These are phyloP conservation scores for Mormyrus hasselquistii DNA, from an alignment of 2,797 vertebrate species.

Conservation along the genomic window DNA sequence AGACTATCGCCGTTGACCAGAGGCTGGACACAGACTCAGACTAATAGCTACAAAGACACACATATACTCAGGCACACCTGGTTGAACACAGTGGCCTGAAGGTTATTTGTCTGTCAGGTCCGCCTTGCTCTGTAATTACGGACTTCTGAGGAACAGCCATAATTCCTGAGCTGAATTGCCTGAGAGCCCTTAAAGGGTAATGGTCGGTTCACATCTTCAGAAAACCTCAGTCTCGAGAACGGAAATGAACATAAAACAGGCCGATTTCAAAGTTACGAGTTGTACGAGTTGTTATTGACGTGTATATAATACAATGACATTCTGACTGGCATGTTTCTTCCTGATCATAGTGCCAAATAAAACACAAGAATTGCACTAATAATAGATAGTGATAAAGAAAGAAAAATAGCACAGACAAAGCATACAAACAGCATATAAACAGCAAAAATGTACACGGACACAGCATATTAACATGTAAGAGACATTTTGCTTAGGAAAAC, in stretches of 20 bases:
- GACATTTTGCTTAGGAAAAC: not conserved
- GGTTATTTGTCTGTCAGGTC: conserved; percentile 64
- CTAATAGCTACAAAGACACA: not conserved
- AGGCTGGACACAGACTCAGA: not conserved
- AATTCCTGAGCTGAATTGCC: not conserved
- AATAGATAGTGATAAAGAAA: not conserved
- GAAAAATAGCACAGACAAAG: not conserved
- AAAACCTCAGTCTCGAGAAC: not conserved
- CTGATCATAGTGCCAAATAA: not conserved
- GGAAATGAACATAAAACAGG: not conserved
- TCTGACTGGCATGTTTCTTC: not conserved
- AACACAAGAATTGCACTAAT: not conserved
- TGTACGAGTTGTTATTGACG: not conserved
- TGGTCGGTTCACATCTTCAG: not conserved
- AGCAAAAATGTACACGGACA: not conserved
- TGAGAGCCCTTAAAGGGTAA: not conserved
- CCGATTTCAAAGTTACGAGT: not conserved
- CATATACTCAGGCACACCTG: conserved; percentile 55
- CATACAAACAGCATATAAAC: not conserved
- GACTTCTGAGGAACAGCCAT: conserved; percentile 29
- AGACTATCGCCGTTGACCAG: not conserved
- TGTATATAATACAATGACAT: not conserved
- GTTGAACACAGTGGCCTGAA: conserved; percentile 56
- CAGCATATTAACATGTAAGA: not conserved
- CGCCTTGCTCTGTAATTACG: conserved; percentile 63